These are phyloP conservation scores for Nannoperca australis DNA, from an alignment of 2,797 vertebrate species.

Conservation along the genomic window DNA sequence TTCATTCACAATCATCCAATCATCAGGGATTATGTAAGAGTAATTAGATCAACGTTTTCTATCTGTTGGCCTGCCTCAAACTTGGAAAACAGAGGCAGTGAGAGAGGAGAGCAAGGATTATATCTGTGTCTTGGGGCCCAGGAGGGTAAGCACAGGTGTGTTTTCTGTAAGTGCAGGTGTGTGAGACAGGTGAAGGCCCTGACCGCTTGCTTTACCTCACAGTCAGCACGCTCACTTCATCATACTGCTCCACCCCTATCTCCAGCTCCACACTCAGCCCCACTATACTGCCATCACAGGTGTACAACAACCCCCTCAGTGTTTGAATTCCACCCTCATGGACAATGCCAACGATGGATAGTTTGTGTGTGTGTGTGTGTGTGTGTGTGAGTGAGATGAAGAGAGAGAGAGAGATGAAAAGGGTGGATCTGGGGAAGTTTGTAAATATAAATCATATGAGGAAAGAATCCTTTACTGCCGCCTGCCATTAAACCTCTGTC, in stretches of 20 bases:
- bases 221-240: constrained; percentile 69
- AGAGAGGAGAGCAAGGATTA: constrained; percentile 53
- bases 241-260: constrained; percentile 55
- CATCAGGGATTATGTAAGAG: constrained; percentile 49
- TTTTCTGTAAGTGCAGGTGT: constrained; percentile 78
- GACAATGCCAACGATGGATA: constrained; percentile 23
- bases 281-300: constrained; percentile 63
- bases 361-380: constrained; percentile 1
- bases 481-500: constrained; percentile 35
- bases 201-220: constrained; percentile 38
- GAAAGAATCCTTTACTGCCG: constrained; percentile 24
- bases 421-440: background rate
- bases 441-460: constrained; percentile 31
- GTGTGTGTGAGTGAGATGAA: background rate
- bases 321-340: constrained; percentile 79
- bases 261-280: constrained; percentile 20
- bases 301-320: constrained; percentile 61
- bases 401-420: background rate
- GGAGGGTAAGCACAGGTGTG: constrained; percentile 74
- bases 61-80: constrained; percentile 38
- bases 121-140: constrained; percentile 43
- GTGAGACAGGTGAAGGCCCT: constrained; percentile 76
- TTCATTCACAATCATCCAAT: constrained; percentile 53
- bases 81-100: constrained; percentile 52
- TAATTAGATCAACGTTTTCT: constrained; percentile 60